Percentiles rank a stretch among this genome's conserved stretches.
Conservation (phyloP, 1,140 invertebrate species). For the Musca vetustissima region DNA sequence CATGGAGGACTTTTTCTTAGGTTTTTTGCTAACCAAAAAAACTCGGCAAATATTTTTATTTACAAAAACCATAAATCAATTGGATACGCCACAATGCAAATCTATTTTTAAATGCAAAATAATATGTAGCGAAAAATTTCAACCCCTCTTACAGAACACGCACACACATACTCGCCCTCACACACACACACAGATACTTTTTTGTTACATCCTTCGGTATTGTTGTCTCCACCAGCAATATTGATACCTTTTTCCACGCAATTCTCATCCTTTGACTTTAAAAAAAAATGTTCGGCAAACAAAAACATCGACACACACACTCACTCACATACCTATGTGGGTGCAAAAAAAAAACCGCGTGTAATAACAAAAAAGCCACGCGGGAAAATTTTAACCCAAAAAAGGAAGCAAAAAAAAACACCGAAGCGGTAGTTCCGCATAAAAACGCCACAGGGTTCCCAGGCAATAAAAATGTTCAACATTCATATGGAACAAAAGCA, state of each 20-base stretch:
- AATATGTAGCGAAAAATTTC: conserved; percentile 18
- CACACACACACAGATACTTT: too few species aligned
- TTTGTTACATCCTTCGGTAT: too few species aligned
- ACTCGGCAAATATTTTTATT: conserved; percentile 17
- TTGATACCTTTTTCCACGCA: not conserved
- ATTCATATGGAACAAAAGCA: conserved; percentile 21
- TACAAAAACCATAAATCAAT: conserved; percentile 29
- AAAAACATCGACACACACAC: too few species aligned
- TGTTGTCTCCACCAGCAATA: not conserved
- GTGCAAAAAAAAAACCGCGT: too few species aligned
- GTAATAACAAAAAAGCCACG: conserved; percentile 14
- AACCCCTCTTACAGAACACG: not conserved
- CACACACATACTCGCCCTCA: too few species aligned
- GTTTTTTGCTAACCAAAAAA: not conserved
- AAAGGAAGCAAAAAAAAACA: not conserved
- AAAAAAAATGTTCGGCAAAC: too few species aligned
- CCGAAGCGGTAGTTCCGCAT: not conserved
- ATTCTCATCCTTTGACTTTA: too few species aligned
- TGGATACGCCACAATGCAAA: conserved; percentile 30
- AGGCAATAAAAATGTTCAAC: conserved; percentile 22
- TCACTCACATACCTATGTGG: too few species aligned
- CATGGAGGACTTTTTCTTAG: not conserved
- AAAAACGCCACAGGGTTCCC: conserved; percentile 19
- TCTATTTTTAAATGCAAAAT: conserved; percentile 30
- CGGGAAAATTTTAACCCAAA: conserved; percentile 20